Evolutionary conservation across 1,140 invertebrate species (phyloP).

Genomic region (Zaprionus davidi): DNA sequence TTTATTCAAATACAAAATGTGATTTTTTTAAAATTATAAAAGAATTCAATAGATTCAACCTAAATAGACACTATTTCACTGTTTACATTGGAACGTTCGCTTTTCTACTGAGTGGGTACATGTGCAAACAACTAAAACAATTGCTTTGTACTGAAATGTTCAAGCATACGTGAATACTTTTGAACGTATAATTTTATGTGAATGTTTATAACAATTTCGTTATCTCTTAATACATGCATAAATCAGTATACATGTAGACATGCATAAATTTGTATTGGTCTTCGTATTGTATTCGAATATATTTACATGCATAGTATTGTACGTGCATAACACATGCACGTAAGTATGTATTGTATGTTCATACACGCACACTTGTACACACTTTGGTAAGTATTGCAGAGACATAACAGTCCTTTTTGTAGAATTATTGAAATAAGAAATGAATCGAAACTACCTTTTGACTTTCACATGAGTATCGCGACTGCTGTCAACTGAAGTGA

Average conservation of each 20-base stretch:
- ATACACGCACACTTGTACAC: not conserved
- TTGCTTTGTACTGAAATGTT: slow-evolving; percentile 7
- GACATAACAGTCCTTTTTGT: not conserved
- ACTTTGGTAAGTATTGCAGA: not conserved
- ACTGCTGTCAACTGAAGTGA: not conserved
- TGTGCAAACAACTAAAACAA: not conserved
- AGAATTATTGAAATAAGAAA: not conserved
- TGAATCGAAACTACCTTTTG: not conserved
- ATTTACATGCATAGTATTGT: slow-evolving; percentile 2
- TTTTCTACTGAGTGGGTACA: not conserved
- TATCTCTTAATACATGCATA: slow-evolving; percentile 5
- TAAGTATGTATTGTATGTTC: not conserved
- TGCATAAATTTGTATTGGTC: not conserved
- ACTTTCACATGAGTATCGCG: slow-evolving; percentile 11
- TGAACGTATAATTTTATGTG: slow-evolving; percentile 1
- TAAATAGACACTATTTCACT: not conserved
- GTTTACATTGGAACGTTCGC: not conserved
- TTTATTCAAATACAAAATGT: not conserved
- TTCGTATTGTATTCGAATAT: not conserved
- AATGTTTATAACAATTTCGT: slow-evolving; percentile 11
- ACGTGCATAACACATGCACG: not conserved
- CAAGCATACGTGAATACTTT: slow-evolving; percentile 7
- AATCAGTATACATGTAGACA: not conserved
- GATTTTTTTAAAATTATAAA: not conserved
- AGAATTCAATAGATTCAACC: not conserved